A percentile compares a stretch with the other conserved stretches of the same genome.
phyloP scores from a whole-genome alignment of 2,797 vertebrate genomes.

The Chromobotia macracanthus region DNA sequence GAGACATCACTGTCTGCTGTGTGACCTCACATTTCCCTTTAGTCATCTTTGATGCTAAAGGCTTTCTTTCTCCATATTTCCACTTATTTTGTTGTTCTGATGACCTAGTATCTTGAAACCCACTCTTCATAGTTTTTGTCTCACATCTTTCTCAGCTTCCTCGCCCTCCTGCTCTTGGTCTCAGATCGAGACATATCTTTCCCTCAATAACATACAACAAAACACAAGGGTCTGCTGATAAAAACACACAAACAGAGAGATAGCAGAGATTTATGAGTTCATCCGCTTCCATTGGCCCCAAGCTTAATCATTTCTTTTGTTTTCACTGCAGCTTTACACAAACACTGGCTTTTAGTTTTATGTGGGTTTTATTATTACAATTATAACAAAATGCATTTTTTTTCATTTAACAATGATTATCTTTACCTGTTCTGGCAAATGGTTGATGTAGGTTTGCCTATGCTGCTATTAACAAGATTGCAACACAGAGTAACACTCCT shows the following conservation, averaged over 20 bases:
- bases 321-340: constrained; percentile 7
- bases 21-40: constrained; percentile 5
- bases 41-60: constrained; percentile 9
- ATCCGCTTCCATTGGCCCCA: constrained; percentile 47
- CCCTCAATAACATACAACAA: constrained; percentile 74
- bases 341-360: not conserved
- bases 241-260: constrained; percentile 43
- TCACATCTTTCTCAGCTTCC: constrained; percentile 23
- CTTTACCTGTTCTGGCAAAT: too few species aligned
- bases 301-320: constrained; percentile 43
- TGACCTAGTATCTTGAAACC: constrained; percentile 60
- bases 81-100: not conserved
- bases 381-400: too few species aligned
- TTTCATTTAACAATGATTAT: too few species aligned
- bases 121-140: constrained; percentile 70
- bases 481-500: too few species aligned
- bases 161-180: constrained; percentile 14
- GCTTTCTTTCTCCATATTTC: constrained; percentile 19
- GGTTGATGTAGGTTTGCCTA: too few species aligned
- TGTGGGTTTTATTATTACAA: not conserved
- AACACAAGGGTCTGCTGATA: constrained; percentile 67
- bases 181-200: constrained; percentile 72
- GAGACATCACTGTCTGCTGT: constrained; percentile 19
- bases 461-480: too few species aligned
- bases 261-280: constrained; percentile 68